phyloP scores from a whole-genome alignment of 2,113 vertebrate genomes.

The Perca fluviatilis region DNA sequence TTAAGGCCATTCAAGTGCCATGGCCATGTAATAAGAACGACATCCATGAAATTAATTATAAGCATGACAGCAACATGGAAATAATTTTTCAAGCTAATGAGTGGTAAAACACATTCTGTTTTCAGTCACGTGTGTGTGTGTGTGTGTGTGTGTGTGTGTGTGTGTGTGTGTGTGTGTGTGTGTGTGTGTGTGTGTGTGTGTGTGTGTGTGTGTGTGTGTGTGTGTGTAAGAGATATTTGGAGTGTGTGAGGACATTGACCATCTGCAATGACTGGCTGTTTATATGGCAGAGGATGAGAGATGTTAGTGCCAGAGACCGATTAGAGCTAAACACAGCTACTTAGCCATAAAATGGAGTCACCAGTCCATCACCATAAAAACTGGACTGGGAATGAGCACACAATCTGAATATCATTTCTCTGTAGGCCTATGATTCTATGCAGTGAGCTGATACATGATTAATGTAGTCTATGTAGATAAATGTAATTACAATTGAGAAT shows the following conservation, averaged over 20 bases:
- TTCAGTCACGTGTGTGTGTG: too few relatives aligned
- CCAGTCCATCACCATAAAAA: slow-evolving; percentile 24
- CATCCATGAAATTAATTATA: slow-evolving; percentile 39
- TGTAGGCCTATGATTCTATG: neutral
- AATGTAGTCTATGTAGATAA: neutral
- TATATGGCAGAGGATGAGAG: slow-evolving; percentile 41
- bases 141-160: too few relatives aligned
- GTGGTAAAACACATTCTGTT: neutral
- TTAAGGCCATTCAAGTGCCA: neutral
- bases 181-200: neutral
- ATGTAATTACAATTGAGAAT: too few relatives aligned
- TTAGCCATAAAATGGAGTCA: slow-evolving; percentile 13
- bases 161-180: too few relatives aligned
- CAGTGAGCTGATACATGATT: neutral
- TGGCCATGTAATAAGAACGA: slow-evolving; percentile 2
- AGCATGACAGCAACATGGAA: slow-evolving; percentile 11
- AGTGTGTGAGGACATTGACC: slow-evolving; percentile 39
- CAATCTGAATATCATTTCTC: neutral
- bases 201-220: neutral
- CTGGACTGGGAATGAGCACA: neutral
- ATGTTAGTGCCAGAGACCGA: slow-evolving; percentile 51
- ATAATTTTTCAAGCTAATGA: slow-evolving; percentile 46
- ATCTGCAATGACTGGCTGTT: slow-evolving; percentile 62
- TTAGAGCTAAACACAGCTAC: slow-evolving; percentile 28
- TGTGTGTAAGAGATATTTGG: neutral